Base-by-base conservation (phyloP, 2,113 vertebrate species). In the Oncorhynchus gorbuscha region DNA sequence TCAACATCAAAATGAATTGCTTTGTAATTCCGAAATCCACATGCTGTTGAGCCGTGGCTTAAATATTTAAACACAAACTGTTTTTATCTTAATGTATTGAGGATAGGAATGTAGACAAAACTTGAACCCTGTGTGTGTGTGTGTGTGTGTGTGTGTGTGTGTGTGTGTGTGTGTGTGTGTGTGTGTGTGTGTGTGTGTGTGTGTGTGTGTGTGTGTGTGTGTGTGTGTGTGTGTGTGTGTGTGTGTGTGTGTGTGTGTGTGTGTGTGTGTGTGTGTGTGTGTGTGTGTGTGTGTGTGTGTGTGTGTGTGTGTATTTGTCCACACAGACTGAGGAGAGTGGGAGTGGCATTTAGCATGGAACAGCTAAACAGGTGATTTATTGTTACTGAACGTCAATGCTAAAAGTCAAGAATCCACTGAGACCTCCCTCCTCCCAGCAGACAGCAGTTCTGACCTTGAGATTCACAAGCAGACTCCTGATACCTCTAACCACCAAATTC, bases 1-100 rank as follows among this genome's bases (percentile, higher is more conserved):
- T 89, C 87, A 86, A 85, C 87, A 87, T 88, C 82, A 87, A 67
- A 89, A 91, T 90, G 86, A 89, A 91, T 91, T 90, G 88, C 90
- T 83, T 84, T 79, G 83, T 86, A 85, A 26, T 62, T 62, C 59
- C 20, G n/a, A 22, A 62, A 62, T 62, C 5, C 59, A 62, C 59
- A 22, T 62, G 59, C 59, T 62, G n/a, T 62, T 79, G 67, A 73
- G 74, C 80, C 80, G 86, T 88, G 78, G 74, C 75, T 58, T 84
- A 82, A 86, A 91, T 91, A 90, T 89, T 90, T 92, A 88, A 91
- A 79, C 73, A 64, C 81, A 80, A 90, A 89, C 81, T 83, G 89
- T 84, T 84, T 89, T 92, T 90, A 89, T 91, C 88, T 86, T 88
- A 83, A 89, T 86, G 85, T 85, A 84, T 87, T 87, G 74, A 87